A percentile compares a stretch with the other conserved stretches of the same genome.
Evolutionary conservation across 2,113 vertebrate species (phyloP).

Genomic region (Psilopsiagon aymara): DNA sequence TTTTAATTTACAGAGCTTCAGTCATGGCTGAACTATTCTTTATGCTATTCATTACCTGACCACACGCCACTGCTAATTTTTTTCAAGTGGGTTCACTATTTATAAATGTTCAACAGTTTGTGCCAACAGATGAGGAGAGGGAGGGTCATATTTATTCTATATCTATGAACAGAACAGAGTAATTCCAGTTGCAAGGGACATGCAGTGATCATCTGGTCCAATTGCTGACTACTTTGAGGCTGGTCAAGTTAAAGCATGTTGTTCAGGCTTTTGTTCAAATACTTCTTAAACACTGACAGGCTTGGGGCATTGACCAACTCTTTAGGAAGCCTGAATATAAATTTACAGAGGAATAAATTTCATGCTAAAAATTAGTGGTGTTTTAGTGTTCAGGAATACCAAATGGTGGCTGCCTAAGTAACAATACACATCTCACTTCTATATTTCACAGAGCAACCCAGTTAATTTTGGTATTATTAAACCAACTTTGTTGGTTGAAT

Average conservation of each 20-base stretch:
- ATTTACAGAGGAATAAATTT: neutral
- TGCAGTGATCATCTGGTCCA: neutral
- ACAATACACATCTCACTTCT: neutral
- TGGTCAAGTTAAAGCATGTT: neutral
- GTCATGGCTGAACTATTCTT: constrained; percentile 9
- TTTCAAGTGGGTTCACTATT: constrained; percentile 64
- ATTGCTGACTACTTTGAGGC: neutral
- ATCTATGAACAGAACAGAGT: neutral
- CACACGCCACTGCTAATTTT: constrained; percentile 52
- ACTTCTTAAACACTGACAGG: neutral
- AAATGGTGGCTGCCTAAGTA: neutral
- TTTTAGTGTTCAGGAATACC: neutral
- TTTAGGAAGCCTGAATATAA: neutral
- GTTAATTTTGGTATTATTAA: neutral
- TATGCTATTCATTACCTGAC: constrained; percentile 58
- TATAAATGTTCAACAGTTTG: constrained; percentile 34
- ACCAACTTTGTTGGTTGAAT: neutral
- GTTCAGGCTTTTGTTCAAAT: neutral
- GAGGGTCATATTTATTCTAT: neutral
- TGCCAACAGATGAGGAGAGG: neutral
- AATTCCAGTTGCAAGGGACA: neutral
- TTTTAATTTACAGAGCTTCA: constrained; percentile 26
- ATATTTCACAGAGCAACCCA: neutral
- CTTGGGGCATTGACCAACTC: neutral
- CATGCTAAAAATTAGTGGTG: neutral